These are phyloP conservation scores for Plusia festucae DNA, from an alignment of 2,888 invertebrate genomes.

Conservation along the genomic window DNA sequence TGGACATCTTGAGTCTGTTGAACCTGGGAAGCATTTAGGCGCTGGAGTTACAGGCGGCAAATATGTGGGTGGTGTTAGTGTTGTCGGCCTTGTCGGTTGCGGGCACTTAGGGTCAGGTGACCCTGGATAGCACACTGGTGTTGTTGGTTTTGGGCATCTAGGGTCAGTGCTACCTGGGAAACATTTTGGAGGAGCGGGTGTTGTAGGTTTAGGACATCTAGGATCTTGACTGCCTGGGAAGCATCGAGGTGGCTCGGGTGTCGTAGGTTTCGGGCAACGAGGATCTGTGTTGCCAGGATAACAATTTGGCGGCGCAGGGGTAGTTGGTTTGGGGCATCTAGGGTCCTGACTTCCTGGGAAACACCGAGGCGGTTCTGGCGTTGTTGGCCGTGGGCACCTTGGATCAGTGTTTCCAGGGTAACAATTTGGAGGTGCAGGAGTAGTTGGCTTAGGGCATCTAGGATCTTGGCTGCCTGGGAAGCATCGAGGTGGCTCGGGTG, in stretches of 20 bases:
- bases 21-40: slow-evolving; percentile 40
- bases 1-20: slow-evolving; percentile 62
- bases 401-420: slow-evolving; percentile 73
- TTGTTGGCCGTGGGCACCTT: slow-evolving; percentile 69
- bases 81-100: slow-evolving; percentile 34
- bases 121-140: slow-evolving; percentile 62
- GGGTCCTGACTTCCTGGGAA: slow-evolving; percentile 51
- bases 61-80: slow-evolving; percentile 60
- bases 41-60: slow-evolving; percentile 60
- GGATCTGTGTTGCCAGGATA: slow-evolving; percentile 66
- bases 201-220: slow-evolving; percentile 46
- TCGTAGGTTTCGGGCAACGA: slow-evolving; percentile 61
- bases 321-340: slow-evolving; percentile 46
- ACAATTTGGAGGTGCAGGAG: slow-evolving; percentile 59
- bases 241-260: slow-evolving; percentile 46
- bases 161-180: slow-evolving; percentile 66
- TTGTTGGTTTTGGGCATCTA: slow-evolving; percentile 61
- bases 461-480: slow-evolving; percentile 72
- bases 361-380: slow-evolving; percentile 43
- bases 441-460: slow-evolving; percentile 69
- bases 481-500: slow-evolving; percentile 54
- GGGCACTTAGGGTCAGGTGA: slow-evolving; percentile 60
- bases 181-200: slow-evolving; percentile 52
- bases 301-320: slow-evolving; percentile 50
- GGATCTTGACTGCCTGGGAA: slow-evolving; percentile 51